Conservation (phyloP, 2,888 invertebrate species). For the Dione vanillae region DNA sequence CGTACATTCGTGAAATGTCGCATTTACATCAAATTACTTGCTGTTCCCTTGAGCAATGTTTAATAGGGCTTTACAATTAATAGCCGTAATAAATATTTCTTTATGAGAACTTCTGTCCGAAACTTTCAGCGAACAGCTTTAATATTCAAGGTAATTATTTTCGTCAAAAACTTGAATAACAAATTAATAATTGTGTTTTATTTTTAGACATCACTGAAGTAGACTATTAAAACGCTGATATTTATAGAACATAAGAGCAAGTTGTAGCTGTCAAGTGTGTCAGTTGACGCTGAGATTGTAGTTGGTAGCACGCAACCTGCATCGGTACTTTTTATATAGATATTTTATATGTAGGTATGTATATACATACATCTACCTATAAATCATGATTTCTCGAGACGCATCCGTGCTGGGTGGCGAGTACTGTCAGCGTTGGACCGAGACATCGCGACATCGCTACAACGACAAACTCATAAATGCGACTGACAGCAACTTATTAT, state of each 20-base stretch:
- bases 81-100: conserved; percentile 28
- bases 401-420: conserved; percentile 68
- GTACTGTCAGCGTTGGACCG: conserved; percentile 45
- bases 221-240: neutral
- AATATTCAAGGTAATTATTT: conserved; percentile 21
- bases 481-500: conserved; percentile 72
- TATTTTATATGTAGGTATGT: no score
- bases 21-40: conserved; percentile 61
- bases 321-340: neutral
- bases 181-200: neutral
- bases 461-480: conserved; percentile 71
- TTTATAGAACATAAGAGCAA: neutral
- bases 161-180: neutral
- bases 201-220: neutral
- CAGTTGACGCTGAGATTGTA: neutral
- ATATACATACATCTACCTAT: neutral
- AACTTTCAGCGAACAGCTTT: conserved; percentile 22
- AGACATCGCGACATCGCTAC: conserved; percentile 55
- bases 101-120: conserved; percentile 28
- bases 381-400: conserved; percentile 59
- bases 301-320: neutral
- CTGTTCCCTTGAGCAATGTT: conserved; percentile 41
- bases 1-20: conserved; percentile 63
- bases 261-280: neutral
- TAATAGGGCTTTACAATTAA: conserved; percentile 28